phyloP scores from a whole-genome alignment of 2,888 invertebrate genomes.

The Spilosoma lubricipeda region DNA sequence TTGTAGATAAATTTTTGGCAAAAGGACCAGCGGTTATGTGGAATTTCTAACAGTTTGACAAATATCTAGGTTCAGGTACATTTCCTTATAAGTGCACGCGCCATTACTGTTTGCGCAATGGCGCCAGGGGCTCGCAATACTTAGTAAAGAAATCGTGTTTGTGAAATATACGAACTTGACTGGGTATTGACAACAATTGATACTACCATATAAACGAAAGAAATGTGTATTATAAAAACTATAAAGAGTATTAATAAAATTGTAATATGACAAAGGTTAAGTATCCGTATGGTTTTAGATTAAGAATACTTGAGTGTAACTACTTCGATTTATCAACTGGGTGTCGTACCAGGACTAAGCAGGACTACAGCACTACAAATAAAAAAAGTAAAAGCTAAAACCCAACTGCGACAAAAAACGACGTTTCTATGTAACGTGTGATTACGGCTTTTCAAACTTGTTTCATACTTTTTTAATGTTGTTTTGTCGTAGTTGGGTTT shows the following conservation, averaged over 20 bases:
- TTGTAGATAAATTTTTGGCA: constrained; percentile 42
- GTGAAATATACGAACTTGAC: constrained; percentile 59
- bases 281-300: no score
- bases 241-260: no score
- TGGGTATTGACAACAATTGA: constrained; percentile 37
- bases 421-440: no score
- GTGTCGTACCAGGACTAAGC: no score
- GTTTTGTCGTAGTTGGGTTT: no score
- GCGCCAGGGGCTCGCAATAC: constrained; percentile 52
- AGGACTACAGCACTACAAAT: no score
- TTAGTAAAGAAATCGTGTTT: constrained; percentile 71
- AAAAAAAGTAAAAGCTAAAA: no score
- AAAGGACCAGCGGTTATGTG: constrained; percentile 44
- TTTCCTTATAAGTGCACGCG: constrained; percentile 73
- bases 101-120: constrained; percentile 68
- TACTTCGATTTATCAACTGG: no score
- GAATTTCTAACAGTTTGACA: constrained; percentile 62
- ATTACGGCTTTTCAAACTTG: no score
- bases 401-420: no score
- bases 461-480: no score
- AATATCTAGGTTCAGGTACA: constrained; percentile 52
- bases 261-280: background rate
- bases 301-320: no score
- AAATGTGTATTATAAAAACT: background rate
- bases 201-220: constrained; percentile 3